Base-by-base conservation (phyloP, 2,888 invertebrate genomes). In the Leptopilina drosophilae region DNA sequence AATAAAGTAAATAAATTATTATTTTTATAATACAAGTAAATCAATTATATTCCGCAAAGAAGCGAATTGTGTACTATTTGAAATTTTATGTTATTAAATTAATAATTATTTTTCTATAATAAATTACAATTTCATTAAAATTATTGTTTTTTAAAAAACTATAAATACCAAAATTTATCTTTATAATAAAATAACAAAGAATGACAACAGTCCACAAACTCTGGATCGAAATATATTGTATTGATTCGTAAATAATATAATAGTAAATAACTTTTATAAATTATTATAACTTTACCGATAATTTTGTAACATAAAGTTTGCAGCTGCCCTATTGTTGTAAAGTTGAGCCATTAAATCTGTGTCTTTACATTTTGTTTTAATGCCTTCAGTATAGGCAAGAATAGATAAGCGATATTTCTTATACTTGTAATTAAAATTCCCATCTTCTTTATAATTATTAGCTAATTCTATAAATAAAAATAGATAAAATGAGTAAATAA, bases 351-450 rank as follows among this genome's bases (percentile, higher is more conserved):
- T 95, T 1, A 98, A 91, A 84, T 96, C 95, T 82, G 94, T 92
- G 84, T 96, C 93, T 0, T 93, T 92, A 90, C 96, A 96, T 87
- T 95, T 95, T 3, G 94, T 93, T 91, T 95, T 96, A 64, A 99
- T 94, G 0, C 97, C 99, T 92, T 98, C 98, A 0, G 97, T 97
- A 90, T 98, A 98, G 78, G 96, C 95, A 77, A 96, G 92, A 81
- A 98, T 95, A 0, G 98, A 97, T 90, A 97, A 93, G 82, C 97
- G 94, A 89, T 98, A 99, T 89, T 99, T 98, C 90, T 97, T 98
- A 88, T 96, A 95, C 89, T 98, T 97, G 91, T 98, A 98, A 92
- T 98, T 97, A 85, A 96, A 96, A 91, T 98, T 98, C 0, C 99
- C 99, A 92, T 99, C 99, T 79, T 98, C 97, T 91, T 98, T 99